Evolutionary conservation across 2,797 vertebrate genomes (phyloP), one percentile per base, ranked within the genome.

Genomic region (Hippoglossus hippoglossus): DNA sequence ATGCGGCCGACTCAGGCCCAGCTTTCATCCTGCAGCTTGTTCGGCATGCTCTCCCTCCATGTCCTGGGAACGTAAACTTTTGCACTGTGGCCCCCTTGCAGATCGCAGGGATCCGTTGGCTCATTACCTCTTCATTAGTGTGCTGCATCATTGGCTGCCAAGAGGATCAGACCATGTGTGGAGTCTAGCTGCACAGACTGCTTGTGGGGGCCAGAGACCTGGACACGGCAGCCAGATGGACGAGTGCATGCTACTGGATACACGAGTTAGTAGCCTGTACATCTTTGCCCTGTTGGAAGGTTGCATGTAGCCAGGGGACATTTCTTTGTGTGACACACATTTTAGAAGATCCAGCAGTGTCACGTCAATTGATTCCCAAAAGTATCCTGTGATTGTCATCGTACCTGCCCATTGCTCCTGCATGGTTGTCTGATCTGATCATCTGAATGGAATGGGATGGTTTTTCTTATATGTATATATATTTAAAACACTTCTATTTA

Each of bases 1-100:
- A 91, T 93, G 92, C 90, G 82, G 92, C 92, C 89, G 89, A 92
- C 94, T 93, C 89, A 78, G 91, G 90, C 87, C 91, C 80, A 91
- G 92, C 94, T 95, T 95, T 95, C 93, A 95, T 94, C 94, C 94
- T 87, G 85, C 85, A 86, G 87, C 92, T 91, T 91, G 89, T 93
- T 90, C 87, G 72, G 85, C 91, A 87, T 89, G 90, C 91, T 90
- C 92, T 90, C 86, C 73, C 85, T 92, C 91, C 88, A 92, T 92
- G 92, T 94, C 94, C 93, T 94, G 94, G 93, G 94, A 95, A 95
- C 92, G 79, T 95, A 94, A 95, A 95, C 94, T 95, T 95, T 95
- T 94, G 94, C 94, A 94, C 94, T 79, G 80, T 89, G 90, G 89
- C 89, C 91, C 90, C 87, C 53, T 71, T 90, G 84, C 89, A 85